Evolutionary conservation across 2,113 vertebrate species (phyloP).

Genomic region (Microcebus tavaratra): DNA sequence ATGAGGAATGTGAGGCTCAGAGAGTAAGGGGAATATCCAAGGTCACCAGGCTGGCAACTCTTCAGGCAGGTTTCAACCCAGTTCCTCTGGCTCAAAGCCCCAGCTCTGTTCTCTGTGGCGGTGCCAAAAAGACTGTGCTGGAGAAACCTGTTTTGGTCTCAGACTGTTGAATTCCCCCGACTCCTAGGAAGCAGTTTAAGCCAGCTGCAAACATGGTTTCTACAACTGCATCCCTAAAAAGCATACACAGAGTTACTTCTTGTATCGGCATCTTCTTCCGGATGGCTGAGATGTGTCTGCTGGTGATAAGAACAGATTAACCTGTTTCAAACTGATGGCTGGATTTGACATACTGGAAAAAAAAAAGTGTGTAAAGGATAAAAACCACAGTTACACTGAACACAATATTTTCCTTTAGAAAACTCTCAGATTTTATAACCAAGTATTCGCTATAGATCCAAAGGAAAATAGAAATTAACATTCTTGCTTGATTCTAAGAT

Average conservation of each 20-base stretch:
- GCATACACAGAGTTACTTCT: neutral
- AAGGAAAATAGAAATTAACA: neutral
- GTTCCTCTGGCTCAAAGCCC: neutral
- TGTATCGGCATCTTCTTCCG: neutral
- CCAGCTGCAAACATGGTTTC: neutral
- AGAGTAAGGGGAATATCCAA: neutral
- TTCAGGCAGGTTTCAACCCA: neutral
- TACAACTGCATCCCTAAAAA: neutral
- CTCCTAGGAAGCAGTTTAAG: neutral
- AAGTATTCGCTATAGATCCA: slow-evolving; percentile 25
- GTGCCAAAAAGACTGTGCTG: neutral
- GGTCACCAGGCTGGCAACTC: neutral
- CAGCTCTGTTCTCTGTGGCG: neutral
- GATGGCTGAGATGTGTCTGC: neutral
- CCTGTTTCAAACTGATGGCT: slow-evolving; percentile 31
- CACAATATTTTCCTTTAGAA: neutral
- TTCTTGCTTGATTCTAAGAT: neutral
- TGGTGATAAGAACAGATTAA: slow-evolving; percentile 33
- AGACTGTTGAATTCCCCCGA: slow-evolving; percentile 29
- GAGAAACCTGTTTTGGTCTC: neutral
- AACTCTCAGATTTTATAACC: neutral
- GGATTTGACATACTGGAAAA: neutral
- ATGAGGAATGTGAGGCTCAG: neutral
- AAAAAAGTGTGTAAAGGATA: neutral
- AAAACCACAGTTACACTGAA: neutral